Base-by-base conservation (phyloP, 2,113 vertebrate species). In the Xenopus laevis region DNA sequence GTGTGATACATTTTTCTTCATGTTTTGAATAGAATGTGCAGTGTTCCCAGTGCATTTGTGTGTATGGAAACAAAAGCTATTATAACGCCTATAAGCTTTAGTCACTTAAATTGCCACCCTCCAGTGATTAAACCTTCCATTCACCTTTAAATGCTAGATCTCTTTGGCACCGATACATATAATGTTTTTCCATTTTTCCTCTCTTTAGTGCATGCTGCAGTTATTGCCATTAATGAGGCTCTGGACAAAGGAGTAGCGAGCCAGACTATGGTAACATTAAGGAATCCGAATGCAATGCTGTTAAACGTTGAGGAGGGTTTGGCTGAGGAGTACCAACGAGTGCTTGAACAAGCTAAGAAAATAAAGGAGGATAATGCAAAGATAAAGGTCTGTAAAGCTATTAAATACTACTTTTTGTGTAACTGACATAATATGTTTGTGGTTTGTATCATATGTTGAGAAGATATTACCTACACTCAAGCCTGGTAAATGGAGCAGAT, bases 211-310 rank as follows among this genome's bases (percentile, higher is more conserved):
- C 96, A 98, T 18, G 97, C 97, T 77, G 96, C 97, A 27, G 95
- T 99, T 18, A 95, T 99, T 81, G 96, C 96, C 79, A 96, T 99
- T 81, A 99, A 99, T 4, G 95, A 98, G 82, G 96, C 97, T 1
- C 75, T 99, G 46, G 94, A 98, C 65, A 93, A 87, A 82, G 90
- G 93, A 72, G 75, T 93, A 40, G 89, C 93, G 0, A 88, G 94
- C 65, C 91, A 89, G 80, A 98, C 96, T n/a, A 78, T 98, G 77
- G 71, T 40, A 40, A 91, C 95, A 0, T 84, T 99, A 78, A 91
- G 84, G 79, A 98, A 99, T 81, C 95, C 94, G 10, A 98, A 98
- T 10, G 95, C 97, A 7, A 89, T 95, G 89, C 60, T 99, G 79
- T 90, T 84, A 66, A 93, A 90, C 4, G 90, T 88, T 71, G 84